These are phyloP conservation scores for Spilogale gracilis DNA, from an alignment of 2,113 vertebrate genomes.

Conservation along the genomic window DNA sequence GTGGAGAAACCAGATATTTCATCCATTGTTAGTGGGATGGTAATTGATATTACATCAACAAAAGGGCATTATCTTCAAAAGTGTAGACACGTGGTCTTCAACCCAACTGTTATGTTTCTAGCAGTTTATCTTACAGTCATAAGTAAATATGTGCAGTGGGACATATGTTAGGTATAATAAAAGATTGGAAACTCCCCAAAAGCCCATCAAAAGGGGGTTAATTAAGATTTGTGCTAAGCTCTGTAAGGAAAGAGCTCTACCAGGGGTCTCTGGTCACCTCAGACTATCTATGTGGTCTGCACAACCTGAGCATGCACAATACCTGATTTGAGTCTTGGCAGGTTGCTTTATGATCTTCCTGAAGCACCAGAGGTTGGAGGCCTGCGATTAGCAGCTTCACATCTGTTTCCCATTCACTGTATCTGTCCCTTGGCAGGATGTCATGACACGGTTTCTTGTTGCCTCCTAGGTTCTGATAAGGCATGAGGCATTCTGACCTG, in stretches of 20 bases:
- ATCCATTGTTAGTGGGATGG: not conserved
- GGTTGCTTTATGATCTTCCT: accelerated
- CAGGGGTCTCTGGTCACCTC: not conserved
- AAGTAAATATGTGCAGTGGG: not conserved
- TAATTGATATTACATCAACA: not conserved
- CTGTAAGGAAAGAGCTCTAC: not conserved
- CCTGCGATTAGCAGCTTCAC: too few species aligned
- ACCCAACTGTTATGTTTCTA: not conserved
- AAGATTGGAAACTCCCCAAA: not conserved
- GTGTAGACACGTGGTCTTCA: not conserved
- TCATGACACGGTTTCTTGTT: not conserved
- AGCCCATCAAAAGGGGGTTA: not conserved
- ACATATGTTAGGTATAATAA: not conserved
- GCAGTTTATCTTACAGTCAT: not conserved
- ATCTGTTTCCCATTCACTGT: accelerated
- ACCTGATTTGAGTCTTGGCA: not conserved
- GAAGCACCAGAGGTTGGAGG: not conserved
- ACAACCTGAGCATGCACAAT: not conserved
- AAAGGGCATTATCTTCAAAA: not conserved
- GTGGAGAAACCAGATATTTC: not conserved
- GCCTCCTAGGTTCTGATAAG: not conserved
- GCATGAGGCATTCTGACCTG: accelerated
- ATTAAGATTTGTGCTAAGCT: not conserved
- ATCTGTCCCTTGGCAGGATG: accelerated
- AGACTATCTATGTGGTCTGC: accelerated